Base-by-base conservation (phyloP, 1,140 invertebrate species). In the Diorhabda carinulata region DNA sequence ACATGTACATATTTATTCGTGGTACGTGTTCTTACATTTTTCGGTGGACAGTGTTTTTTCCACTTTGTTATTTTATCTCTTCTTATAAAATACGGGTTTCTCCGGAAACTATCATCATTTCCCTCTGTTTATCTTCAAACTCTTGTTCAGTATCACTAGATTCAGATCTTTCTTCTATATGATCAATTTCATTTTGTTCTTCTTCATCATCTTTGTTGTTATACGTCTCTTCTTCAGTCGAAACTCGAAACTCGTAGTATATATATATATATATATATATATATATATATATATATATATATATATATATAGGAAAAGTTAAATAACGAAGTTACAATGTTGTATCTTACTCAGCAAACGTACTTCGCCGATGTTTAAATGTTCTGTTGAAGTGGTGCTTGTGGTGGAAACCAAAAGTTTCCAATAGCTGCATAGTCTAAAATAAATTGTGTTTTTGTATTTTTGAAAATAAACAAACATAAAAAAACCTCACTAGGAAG, bases 11-110 rank as follows among this genome's bases (percentile, higher is more conserved):
- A n/a, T n/a, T 8, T 59, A 5, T 59, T 59, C 5, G 57, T 59
- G 10, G 4, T n/a, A 10, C 57, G 57, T 59, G 57, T 59, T 59
- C 40, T 59, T 10, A 59, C 57, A 59, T 59, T 59, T 10, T 59
- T 3, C 10, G 57, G 10, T 59, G 57, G 10, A 59, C 57, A 59
- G 5, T 59, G 57, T 59, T 59, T 59, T 10, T 59, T 40, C 57
- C 1, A 59, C 40, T 59, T 59, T 5, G 57, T 59, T 59, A 59
- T 8, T 10, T 3, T 59, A 40, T 59, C 57, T 59, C 2, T 3
- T 2, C 57, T 10, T 59, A 40, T 59, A 59, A 59, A 59, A 2
- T 59, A 59, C 40, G 2, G 57, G 5, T 59, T 10, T 10, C 2
- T 59, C 5, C 57, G 5, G 2, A 59, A n/a, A 59, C 2, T 40